Percentiles rank a stretch among this genome's conserved stretches.
phyloP scores from a whole-genome alignment of 2,888 invertebrate genomes.

The Caenorhabditis afra region DNA sequence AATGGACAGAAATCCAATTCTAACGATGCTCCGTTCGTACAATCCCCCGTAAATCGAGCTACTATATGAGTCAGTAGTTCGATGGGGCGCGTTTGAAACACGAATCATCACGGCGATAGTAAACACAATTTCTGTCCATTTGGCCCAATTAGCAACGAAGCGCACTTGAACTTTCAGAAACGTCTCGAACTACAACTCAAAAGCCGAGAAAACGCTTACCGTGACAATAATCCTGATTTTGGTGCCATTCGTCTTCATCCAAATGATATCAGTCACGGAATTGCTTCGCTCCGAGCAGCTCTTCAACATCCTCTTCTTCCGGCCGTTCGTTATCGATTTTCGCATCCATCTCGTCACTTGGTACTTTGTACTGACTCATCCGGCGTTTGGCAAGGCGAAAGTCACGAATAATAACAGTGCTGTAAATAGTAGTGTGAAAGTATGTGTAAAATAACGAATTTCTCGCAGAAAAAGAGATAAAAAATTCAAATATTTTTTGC shows the following conservation, averaged over 20 bases:
- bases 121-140: too few species aligned
- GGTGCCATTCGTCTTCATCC: neutral
- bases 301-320: constrained; percentile 20
- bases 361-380: constrained; percentile 41
- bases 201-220: constrained; percentile 4
- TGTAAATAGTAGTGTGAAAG: too few species aligned
- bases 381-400: constrained; percentile 10
- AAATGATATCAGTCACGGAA: neutral
- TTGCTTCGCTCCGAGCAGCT: neutral
- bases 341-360: constrained; percentile 35
- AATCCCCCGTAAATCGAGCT: too few species aligned
- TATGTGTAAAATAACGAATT: too few species aligned
- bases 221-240: constrained; percentile 9
- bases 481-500: too few species aligned
- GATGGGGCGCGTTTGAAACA: too few species aligned
- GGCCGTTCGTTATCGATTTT: constrained; percentile 19
- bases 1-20: too few species aligned
- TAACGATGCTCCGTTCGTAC: too few species aligned
- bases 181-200: neutral
- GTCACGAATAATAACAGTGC: neutral
- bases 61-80: too few species aligned
- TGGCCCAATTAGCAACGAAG: neutral
- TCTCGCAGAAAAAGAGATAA: too few species aligned
- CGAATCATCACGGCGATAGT: too few species aligned
- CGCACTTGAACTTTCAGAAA: neutral